Evolutionary conservation across 2,888 invertebrate genomes (phyloP).

Genomic region (Netelia fuscicornis): DNA sequence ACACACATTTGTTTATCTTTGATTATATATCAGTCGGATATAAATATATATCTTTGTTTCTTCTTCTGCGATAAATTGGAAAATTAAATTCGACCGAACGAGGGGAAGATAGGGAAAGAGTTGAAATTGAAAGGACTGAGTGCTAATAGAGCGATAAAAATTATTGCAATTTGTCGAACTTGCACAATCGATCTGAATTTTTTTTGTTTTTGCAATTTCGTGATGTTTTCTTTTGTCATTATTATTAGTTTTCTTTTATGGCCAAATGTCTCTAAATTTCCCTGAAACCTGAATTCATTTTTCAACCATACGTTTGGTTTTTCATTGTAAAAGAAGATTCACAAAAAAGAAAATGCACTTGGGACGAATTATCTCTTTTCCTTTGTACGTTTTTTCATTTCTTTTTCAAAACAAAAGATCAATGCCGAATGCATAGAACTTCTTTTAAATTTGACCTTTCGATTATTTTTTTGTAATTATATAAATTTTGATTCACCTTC

Average conservation of each 20-base stretch:
- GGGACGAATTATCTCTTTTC: not conserved
- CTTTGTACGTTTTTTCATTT: not conserved
- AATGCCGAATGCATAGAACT: slow-evolving; percentile 48
- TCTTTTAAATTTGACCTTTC: slow-evolving; percentile 27
- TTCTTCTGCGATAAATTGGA: slow-evolving; percentile 43
- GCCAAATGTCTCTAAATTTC: not conserved
- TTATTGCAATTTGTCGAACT: slow-evolving; percentile 12
- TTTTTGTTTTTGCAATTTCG: not conserved
- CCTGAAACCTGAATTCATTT: slow-evolving; percentile 1
- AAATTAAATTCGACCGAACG: slow-evolving; percentile 46
- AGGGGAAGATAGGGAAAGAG: slow-evolving; percentile 44
- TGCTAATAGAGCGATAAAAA: slow-evolving; percentile 53
- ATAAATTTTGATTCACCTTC: slow-evolving; percentile 19
- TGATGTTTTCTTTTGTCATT: not conserved
- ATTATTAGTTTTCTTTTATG: too few species aligned
- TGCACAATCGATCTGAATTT: slow-evolving; percentile 6
- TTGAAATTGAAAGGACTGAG: slow-evolving; percentile 50
- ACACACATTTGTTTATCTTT: slow-evolving; percentile 16
- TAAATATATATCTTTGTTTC: slow-evolving; percentile 20
- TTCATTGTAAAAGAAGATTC: not conserved
- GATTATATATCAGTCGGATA: not conserved
- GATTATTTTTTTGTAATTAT: slow-evolving; percentile 5
- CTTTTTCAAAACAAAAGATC: slow-evolving; percentile 19
- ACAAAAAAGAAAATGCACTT: not conserved
- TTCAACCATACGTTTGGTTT: slow-evolving; percentile 11